phyloP scores from a whole-genome alignment of 2,888 invertebrate genomes.

The Plebejus anna region DNA sequence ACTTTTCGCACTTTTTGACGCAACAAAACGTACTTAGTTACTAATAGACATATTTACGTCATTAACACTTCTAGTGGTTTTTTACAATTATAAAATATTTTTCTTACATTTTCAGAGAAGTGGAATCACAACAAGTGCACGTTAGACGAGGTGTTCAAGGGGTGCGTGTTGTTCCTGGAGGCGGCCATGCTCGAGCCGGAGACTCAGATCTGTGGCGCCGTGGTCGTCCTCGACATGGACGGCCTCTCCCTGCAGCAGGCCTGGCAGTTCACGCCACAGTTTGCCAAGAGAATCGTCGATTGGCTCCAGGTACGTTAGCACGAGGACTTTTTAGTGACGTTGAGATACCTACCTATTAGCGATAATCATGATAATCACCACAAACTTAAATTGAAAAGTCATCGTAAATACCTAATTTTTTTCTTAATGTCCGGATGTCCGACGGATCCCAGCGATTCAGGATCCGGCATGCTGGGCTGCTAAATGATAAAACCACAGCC shows the following conservation, averaged over 20 bases:
- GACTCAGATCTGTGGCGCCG: slow-evolving; percentile 86
- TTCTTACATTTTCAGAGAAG: slow-evolving; percentile 76
- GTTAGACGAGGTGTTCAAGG: slow-evolving; percentile 90
- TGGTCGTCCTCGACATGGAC: slow-evolving; percentile 92
- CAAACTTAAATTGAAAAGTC: background rate
- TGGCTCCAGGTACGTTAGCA: slow-evolving; percentile 83
- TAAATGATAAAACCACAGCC: background rate
- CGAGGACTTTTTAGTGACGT: background rate
- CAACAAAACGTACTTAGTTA: background rate
- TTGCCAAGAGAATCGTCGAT: slow-evolving; percentile 91
- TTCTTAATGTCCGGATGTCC: background rate
- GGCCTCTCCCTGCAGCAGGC: slow-evolving; percentile 89
- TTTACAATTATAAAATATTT: background rate
- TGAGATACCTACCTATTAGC: background rate
- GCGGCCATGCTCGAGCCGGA: slow-evolving; percentile 90
- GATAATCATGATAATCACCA: background rate
- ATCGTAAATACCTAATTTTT: background rate
- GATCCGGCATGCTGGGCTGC: background rate
- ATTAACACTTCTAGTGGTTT: background rate
- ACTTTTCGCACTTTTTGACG: background rate
- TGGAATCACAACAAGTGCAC: slow-evolving; percentile 91
- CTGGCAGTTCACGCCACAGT: slow-evolving; percentile 91
- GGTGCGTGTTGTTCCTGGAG: slow-evolving; percentile 88
- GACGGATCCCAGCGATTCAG: background rate
- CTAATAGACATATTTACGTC: no score